A percentile compares a stretch with the other conserved stretches of the same genome.
Conservation (phyloP, 92 coral and sea anemone genomes). For the Porites evermanni region DNA sequence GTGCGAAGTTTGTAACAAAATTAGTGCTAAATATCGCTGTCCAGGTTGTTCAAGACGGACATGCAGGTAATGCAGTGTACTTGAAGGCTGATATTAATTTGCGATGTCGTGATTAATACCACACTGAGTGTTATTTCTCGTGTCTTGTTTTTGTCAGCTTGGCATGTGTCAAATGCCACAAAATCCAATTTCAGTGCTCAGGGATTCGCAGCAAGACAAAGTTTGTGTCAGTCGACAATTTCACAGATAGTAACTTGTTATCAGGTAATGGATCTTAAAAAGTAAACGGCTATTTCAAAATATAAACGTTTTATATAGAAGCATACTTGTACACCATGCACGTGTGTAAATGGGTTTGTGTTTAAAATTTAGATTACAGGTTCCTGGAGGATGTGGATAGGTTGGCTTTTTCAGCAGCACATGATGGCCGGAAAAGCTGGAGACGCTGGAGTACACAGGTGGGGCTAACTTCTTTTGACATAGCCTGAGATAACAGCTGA, state of each 20-base stretch:
- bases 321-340: too few relatives aligned
- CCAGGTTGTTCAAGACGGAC: conserved; percentile 84
- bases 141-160: conserved; percentile 51
- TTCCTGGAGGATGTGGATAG: conserved; percentile 90
- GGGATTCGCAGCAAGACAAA: conserved; percentile 88
- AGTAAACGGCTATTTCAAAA: neutral
- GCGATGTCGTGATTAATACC: neutral
- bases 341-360: neutral
- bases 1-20: conserved; percentile 76
- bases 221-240: conserved; percentile 68
- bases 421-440: conserved; percentile 50
- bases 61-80: conserved; percentile 73
- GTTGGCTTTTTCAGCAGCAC: conserved; percentile 73
- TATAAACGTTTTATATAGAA: too few relatives aligned
- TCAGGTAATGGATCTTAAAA: conserved; percentile 61
- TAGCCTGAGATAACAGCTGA: neutral
- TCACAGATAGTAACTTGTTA: conserved; percentile 70
- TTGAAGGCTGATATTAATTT: neutral
- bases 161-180: conserved; percentile 89
- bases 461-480: neutral
- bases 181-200: conserved; percentile 67
- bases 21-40: conserved; percentile 81
- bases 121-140: neutral
- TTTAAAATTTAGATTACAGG: conserved; percentile 62
- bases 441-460: conserved; percentile 72